Evolutionary conservation across 2,113 vertebrate genomes (phyloP).

Genomic region (Tychaedon coryphoeus): DNA sequence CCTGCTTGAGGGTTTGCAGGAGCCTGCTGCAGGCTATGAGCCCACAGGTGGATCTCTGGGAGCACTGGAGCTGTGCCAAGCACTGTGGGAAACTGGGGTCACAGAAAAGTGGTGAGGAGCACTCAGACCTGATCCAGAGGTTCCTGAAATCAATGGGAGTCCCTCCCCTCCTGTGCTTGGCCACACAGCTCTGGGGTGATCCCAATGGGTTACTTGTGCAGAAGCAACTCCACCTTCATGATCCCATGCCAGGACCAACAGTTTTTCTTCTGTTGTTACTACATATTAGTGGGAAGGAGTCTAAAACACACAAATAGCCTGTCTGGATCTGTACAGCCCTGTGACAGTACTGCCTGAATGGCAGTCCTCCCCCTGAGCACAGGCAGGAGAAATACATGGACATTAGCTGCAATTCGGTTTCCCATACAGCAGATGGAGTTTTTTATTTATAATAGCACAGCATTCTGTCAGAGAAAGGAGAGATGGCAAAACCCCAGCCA

Average conservation of each 20-base stretch:
- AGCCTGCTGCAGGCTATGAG: background rate
- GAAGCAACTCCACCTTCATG: background rate
- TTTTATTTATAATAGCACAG: background rate
- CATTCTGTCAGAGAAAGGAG: background rate
- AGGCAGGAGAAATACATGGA: background rate
- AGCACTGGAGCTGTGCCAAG: accelerated
- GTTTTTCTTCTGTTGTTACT: background rate
- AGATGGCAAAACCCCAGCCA: background rate
- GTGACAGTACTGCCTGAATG: background rate
- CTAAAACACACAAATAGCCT: background rate
- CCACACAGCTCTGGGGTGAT: accelerated
- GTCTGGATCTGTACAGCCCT: background rate
- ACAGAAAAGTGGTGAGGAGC: background rate
- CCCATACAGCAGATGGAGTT: constrained; percentile 18
- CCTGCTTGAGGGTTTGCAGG: background rate
- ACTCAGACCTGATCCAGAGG: background rate
- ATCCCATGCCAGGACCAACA: background rate
- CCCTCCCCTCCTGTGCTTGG: background rate
- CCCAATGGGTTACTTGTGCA: too few relatives aligned
- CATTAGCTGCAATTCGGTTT: background rate
- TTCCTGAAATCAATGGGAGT: background rate
- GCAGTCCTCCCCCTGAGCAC: background rate
- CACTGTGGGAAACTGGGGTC: accelerated
- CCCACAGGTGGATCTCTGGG: background rate
- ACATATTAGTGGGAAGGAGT: background rate